Percentiles rank a stretch among this genome's conserved stretches.
Evolutionary conservation across 2,888 invertebrate genomes (phyloP).

Genomic region (Euphydryas editha): DNA sequence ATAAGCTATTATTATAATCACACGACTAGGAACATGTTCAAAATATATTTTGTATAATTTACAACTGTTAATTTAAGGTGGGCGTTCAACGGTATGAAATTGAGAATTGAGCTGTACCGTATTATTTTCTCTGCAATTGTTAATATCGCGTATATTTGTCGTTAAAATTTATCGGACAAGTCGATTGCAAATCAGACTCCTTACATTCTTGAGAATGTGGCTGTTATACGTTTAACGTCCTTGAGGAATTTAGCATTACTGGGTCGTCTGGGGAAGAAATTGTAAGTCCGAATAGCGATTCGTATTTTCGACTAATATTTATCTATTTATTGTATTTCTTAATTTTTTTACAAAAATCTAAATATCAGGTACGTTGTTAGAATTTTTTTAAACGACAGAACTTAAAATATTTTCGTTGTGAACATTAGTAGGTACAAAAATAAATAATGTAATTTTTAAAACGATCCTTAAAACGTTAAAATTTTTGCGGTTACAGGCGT

Average conservation of each 20-base stretch:
- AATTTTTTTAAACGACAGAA: no score
- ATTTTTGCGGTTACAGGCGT: no score
- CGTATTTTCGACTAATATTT: constrained; percentile 1
- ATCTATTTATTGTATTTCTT: no score
- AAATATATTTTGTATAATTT: not conserved
- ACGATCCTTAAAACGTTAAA: no score
- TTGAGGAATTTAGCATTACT: constrained; percentile 30
- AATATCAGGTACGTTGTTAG: no score
- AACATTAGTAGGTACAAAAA: no score
- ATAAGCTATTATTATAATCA: not conserved
- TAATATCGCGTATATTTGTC: not conserved
- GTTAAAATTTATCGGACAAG: constrained; percentile 8
- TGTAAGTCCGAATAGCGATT: constrained; percentile 3
- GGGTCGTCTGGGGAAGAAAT: constrained; percentile 8
- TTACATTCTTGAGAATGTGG: constrained; percentile 25
- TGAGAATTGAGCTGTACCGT: not conserved
- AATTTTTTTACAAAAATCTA: no score
- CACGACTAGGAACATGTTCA: not conserved
- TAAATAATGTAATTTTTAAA: no score
- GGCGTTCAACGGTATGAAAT: not conserved
- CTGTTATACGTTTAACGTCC: constrained; percentile 31
- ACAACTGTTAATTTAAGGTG: not conserved
- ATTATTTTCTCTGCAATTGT: constrained; percentile 4
- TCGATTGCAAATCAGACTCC: constrained; percentile 12
- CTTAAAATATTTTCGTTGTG: no score